phyloP scores from a whole-genome alignment of 2,797 vertebrate genomes.

The Helostoma temminkii region DNA sequence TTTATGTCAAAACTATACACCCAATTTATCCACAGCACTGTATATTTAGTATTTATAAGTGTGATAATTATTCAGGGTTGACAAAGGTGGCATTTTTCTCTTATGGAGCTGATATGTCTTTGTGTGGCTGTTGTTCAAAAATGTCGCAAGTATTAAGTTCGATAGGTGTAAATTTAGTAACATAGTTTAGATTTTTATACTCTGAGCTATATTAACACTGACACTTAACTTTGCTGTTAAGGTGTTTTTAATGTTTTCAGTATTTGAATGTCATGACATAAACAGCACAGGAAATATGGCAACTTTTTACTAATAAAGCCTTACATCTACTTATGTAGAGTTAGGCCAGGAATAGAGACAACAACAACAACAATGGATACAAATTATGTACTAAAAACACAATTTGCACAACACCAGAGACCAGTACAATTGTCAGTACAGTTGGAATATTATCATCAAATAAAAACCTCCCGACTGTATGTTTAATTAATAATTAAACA shows the following conservation, averaged over 20 bases:
- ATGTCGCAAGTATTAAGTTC: constrained; percentile 32
- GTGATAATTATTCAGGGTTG: constrained; percentile 39
- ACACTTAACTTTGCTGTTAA: not conserved
- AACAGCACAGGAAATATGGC: not conserved
- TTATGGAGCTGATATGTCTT: constrained; percentile 37
- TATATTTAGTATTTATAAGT: constrained; percentile 1
- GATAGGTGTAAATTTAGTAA: constrained; percentile 2
- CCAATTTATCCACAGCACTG: constrained; percentile 2
- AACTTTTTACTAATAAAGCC: too few species aligned
- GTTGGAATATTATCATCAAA: too few species aligned
- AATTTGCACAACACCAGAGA: too few species aligned
- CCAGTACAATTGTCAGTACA: too few species aligned
- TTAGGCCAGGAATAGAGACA: too few species aligned
- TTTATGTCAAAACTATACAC: constrained; percentile 22
- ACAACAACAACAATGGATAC: too few species aligned
- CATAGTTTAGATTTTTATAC: constrained; percentile 7
- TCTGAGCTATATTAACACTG: constrained; percentile 4
- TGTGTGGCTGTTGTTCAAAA: constrained; percentile 40
- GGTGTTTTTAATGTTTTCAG: not conserved
- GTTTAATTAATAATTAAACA: too few species aligned
- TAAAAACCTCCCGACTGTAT: too few species aligned
- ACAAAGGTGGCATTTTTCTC: constrained; percentile 44
- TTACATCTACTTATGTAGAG: too few species aligned
- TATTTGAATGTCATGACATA: not conserved
- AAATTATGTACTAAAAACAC: too few species aligned